Evolutionary conservation across 2,888 invertebrate species (phyloP).

Genomic region (Tetragonisca angustula): DNA sequence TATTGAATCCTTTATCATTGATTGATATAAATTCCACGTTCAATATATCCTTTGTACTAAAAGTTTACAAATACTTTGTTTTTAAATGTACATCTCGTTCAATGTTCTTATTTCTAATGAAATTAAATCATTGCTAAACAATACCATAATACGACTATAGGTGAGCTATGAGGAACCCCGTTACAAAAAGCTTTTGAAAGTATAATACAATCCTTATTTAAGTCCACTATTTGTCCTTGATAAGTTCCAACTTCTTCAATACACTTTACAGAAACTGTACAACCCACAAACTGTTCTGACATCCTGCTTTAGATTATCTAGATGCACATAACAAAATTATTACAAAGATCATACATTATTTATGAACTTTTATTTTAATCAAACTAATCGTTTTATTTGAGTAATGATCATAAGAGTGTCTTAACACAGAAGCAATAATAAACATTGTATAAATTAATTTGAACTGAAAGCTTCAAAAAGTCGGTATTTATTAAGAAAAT

Average conservation of each 20-base stretch:
- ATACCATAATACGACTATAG: conserved; percentile 88
- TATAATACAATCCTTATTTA: conserved; percentile 90
- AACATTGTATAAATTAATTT: neutral
- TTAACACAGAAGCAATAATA: neutral
- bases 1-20: conserved; percentile 83
- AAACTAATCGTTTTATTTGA: neutral
- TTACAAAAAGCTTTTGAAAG: conserved; percentile 93
- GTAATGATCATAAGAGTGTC: neutral
- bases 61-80: conserved; percentile 64
- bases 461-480: neutral
- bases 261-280: conserved; percentile 93
- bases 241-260: conserved; percentile 91
- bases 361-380: neutral
- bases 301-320: conserved; percentile 65
- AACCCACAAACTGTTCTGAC: conserved; percentile 86
- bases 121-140: neutral
- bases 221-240: conserved; percentile 91
- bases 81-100: neutral
- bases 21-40: conserved; percentile 91
- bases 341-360: conserved; percentile 1
- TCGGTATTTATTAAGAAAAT: neutral
- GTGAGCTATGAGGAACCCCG: conserved; percentile 88
- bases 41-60: conserved; percentile 90
- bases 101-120: neutral
- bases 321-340: conserved; percentile 7